Evolutionary conservation across 2,113 vertebrate genomes (phyloP).

Genomic region (Regulus satrapa): DNA sequence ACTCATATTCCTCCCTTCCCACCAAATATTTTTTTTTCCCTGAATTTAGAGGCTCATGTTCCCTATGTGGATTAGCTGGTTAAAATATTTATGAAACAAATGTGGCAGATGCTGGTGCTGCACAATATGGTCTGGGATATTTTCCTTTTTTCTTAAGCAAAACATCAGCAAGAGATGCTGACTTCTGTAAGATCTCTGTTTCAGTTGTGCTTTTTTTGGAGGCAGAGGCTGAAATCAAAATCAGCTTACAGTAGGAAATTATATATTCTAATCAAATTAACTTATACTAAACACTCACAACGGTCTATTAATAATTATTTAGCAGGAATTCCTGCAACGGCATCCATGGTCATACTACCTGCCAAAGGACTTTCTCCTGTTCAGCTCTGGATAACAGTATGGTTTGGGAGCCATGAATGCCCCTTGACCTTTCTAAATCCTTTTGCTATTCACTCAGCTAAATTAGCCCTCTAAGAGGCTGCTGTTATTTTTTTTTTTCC

Average conservation of each 20-base stretch:
- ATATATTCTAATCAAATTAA: background rate
- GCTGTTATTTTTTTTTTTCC: slow-evolving; percentile 28
- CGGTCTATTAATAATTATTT: background rate
- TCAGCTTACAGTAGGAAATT: background rate
- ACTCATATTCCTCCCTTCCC: background rate
- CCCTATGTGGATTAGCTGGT: background rate
- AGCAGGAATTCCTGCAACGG: background rate
- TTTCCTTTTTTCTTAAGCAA: background rate
- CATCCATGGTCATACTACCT: background rate
- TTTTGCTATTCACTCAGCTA: slow-evolving; percentile 70
- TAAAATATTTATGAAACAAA: background rate
- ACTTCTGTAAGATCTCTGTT: background rate
- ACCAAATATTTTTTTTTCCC: background rate
- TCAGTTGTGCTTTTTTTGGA: background rate
- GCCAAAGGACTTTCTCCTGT: slow-evolving; percentile 23
- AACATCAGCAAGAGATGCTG: background rate
- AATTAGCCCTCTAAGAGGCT: slow-evolving; percentile 73
- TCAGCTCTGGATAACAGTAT: background rate
- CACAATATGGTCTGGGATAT: background rate
- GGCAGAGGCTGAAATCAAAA: background rate
- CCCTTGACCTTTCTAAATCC: slow-evolving; percentile 74
- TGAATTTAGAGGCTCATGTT: background rate
- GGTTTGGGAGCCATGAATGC: slow-evolving; percentile 69
- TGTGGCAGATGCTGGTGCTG: background rate
- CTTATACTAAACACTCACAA: background rate